Percentiles rank a stretch among this genome's conserved stretches.
phyloP scores from a whole-genome alignment of 2,113 vertebrate species.

The Hippolais icterina region DNA sequence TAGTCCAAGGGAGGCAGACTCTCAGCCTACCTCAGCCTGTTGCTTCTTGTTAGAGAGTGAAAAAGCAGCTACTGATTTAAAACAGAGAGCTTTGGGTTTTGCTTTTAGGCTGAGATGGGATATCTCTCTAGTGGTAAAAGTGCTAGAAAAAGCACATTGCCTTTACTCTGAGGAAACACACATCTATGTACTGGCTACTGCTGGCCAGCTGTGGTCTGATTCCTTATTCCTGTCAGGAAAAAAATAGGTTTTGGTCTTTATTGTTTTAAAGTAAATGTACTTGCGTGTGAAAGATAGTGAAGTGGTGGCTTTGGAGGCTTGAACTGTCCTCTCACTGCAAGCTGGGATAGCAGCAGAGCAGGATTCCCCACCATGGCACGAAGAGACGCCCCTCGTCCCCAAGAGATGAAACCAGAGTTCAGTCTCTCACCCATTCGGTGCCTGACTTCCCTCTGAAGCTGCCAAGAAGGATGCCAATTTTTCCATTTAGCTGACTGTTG shows the following conservation, averaged over 20 bases:
- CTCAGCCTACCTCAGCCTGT: conserved; percentile 14
- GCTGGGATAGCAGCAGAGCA: background rate
- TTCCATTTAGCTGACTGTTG: conserved; percentile 78
- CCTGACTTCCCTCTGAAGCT: conserved; percentile 51
- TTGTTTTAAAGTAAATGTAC: background rate
- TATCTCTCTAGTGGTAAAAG: background rate
- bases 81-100: background rate
- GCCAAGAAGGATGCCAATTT: conserved; percentile 74
- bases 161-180: background rate
- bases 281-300: background rate
- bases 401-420: background rate
- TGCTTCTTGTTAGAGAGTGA: conserved; percentile 43
- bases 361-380: background rate
- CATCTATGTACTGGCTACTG: background rate
- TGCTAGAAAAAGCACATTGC: background rate
- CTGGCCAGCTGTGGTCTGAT: background rate
- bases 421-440: background rate
- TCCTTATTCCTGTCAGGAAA: background rate
- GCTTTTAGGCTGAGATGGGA: background rate
- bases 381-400: background rate
- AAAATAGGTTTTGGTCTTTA: background rate
- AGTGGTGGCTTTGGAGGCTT: background rate
- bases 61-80: conserved; percentile 14
- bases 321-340: background rate
- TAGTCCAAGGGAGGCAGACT: background rate